Evolutionary conservation across 2,888 invertebrate genomes (phyloP).

Genomic region (Phalangium opilio): DNA sequence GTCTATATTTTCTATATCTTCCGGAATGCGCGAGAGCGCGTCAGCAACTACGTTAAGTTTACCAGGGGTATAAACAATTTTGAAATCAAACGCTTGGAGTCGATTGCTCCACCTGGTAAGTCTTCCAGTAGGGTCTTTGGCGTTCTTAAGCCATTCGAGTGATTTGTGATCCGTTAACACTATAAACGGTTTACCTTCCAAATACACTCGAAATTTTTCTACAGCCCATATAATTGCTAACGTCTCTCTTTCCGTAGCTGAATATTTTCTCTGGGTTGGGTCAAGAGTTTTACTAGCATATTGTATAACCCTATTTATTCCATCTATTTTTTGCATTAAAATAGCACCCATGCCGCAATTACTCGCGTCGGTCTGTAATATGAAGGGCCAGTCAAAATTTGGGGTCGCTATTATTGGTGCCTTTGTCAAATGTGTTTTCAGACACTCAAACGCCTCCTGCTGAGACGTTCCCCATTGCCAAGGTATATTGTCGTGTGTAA

Average conservation of each 20-base stretch:
- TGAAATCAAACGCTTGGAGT: no score
- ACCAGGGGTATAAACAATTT: no score
- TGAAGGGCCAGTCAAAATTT: constrained; percentile 10
- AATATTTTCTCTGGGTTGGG: constrained; percentile 24
- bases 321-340: constrained; percentile 19
- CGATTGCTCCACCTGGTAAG: no score
- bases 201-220: constrained; percentile 30
- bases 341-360: constrained; percentile 21
- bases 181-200: constrained; percentile 27
- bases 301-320: constrained; percentile 16
- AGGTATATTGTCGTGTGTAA: constrained; percentile 6
- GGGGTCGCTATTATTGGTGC: constrained; percentile 20
- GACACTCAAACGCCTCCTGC: constrained; percentile 5
- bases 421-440: constrained; percentile 8
- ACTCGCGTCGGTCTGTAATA: constrained; percentile 22
- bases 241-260: constrained; percentile 32
- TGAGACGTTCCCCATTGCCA: constrained; percentile 5
- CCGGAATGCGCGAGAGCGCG: no score
- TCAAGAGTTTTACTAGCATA: constrained; percentile 16
- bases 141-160: no score
- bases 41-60: no score
- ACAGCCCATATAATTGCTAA: constrained; percentile 28
- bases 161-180: constrained; percentile 34
- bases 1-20: no score
- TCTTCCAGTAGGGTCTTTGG: no score